Evolutionary conservation across 1,140 invertebrate genomes (phyloP).

Genomic region (Sinonovacula constricta): DNA sequence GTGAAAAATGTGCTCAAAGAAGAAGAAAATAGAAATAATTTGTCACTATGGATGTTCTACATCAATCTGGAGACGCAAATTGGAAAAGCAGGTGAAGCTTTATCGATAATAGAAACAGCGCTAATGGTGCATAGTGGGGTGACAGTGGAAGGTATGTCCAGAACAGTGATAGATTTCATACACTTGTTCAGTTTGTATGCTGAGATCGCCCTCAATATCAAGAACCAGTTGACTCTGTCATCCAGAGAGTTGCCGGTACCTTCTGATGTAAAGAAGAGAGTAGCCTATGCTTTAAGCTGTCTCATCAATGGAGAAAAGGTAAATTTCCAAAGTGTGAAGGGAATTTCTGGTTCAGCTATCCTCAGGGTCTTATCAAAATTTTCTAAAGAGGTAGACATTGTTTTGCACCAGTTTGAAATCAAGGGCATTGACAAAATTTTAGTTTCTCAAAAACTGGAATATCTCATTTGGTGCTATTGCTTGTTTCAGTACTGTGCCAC

Average conservation of each 20-base stretch:
- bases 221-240: background rate
- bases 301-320: conserved; percentile 56
- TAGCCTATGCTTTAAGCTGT: conserved; percentile 27
- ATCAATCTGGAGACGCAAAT: conserved; percentile 71
- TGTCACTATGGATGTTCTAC: conserved; percentile 78
- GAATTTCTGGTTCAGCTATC: conserved; percentile 51
- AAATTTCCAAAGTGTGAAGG: conserved; percentile 40
- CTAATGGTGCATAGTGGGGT: conserved; percentile 65
- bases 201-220: conserved; percentile 58
- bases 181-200: conserved; percentile 63
- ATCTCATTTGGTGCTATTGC: conserved; percentile 68
- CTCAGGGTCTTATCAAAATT: conserved; percentile 58
- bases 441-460: too few species aligned
- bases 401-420: conserved; percentile 22
- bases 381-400: conserved; percentile 2
- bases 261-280: conserved; percentile 12
- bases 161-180: conserved; percentile 55
- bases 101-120: conserved; percentile 74
- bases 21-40: conserved; percentile 76
- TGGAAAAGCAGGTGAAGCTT: conserved; percentile 71
- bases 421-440: too few species aligned
- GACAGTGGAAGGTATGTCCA: conserved; percentile 8
- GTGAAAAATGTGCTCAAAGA: conserved; percentile 77
- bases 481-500: conserved; percentile 73
- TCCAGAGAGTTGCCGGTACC: background rate